Percentiles rank a stretch among this genome's conserved stretches.
Evolutionary conservation across 2,113 vertebrate species (phyloP).

Genomic region (Hirundichthys speculiger): DNA sequence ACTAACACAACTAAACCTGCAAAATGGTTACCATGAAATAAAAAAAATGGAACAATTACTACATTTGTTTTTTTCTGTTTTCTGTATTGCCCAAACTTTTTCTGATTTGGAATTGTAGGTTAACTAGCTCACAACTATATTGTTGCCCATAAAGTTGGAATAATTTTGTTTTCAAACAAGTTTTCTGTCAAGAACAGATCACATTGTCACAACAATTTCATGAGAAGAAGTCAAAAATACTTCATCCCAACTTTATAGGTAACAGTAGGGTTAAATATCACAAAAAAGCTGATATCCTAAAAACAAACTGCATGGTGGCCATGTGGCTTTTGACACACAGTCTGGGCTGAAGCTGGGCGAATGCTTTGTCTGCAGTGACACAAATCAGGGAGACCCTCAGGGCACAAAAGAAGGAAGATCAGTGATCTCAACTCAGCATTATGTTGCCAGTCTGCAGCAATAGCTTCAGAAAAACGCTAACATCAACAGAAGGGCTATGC

Average conservation of each 20-base stretch:
- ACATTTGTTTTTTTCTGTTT: too few relatives aligned
- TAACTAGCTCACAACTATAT: constrained; percentile 32
- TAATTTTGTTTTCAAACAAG: too few relatives aligned
- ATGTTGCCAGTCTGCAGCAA: constrained; percentile 35
- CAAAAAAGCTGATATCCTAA: constrained; percentile 27
- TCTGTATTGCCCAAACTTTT: too few relatives aligned
- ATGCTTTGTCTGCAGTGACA: constrained; percentile 35
- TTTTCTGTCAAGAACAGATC: too few relatives aligned
- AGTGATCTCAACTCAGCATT: constrained; percentile 44
- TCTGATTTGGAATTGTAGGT: constrained; percentile 34
- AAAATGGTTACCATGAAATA: too few relatives aligned
- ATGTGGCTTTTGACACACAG: constrained; percentile 23
- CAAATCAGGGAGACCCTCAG: constrained; percentile 36
- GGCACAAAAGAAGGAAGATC: constrained; percentile 32
- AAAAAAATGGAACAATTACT: too few relatives aligned
- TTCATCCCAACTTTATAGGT: too few relatives aligned
- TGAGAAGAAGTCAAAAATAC: too few relatives aligned
- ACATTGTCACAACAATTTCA: too few relatives aligned
- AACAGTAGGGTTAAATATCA: too few relatives aligned
- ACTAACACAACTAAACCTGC: too few relatives aligned
- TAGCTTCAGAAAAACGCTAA: constrained; percentile 50
- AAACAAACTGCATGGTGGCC: constrained; percentile 4
- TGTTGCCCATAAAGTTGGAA: too few relatives aligned
- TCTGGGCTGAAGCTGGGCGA: constrained; percentile 14
- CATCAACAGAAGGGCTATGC: constrained; percentile 47